phyloP scores from a whole-genome alignment of 2,797 vertebrate genomes.

The Lithobates sylvaticus region DNA sequence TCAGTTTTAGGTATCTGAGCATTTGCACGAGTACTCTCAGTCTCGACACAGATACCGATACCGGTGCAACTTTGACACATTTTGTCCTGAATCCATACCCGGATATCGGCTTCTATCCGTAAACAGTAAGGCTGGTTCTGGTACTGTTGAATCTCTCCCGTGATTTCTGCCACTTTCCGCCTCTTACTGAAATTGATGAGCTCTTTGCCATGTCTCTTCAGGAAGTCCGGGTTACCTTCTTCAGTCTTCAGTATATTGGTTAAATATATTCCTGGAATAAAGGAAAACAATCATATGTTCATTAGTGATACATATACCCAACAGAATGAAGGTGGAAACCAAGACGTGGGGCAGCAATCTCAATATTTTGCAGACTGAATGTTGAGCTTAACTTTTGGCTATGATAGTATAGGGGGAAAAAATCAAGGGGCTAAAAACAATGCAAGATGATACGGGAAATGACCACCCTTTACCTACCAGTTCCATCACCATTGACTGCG shows the following conservation, averaged over 20 bases:
- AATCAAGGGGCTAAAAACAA: no score
- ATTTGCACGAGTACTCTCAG: no score
- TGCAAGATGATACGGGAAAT: no score
- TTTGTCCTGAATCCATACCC: constrained; percentile 74
- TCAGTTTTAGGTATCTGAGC: no score
- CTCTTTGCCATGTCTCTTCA: constrained; percentile 93
- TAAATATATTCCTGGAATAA: constrained; percentile 91
- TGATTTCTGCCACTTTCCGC: constrained; percentile 98
- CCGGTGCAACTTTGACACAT: no score
- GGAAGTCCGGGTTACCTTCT: constrained; percentile 97
- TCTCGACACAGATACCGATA: no score
- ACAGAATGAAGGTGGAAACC: background rate
- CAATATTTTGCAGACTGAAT: no score
- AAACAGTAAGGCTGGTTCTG: constrained; percentile 98
- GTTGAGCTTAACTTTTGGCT: no score
- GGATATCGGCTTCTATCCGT: constrained; percentile 89
- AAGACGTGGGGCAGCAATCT: no score
- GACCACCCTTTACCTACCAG: no score
- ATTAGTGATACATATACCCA: background rate
- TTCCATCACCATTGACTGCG: no score
- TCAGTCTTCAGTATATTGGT: constrained; percentile 99
- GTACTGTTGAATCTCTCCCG: constrained; percentile 98
- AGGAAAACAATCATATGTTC: background rate
- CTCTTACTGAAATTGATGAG: constrained; percentile 99
- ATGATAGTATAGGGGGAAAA: no score